Evolutionary conservation across 1,140 invertebrate genomes (phyloP).

Genomic region (Nephila pilipes): DNA sequence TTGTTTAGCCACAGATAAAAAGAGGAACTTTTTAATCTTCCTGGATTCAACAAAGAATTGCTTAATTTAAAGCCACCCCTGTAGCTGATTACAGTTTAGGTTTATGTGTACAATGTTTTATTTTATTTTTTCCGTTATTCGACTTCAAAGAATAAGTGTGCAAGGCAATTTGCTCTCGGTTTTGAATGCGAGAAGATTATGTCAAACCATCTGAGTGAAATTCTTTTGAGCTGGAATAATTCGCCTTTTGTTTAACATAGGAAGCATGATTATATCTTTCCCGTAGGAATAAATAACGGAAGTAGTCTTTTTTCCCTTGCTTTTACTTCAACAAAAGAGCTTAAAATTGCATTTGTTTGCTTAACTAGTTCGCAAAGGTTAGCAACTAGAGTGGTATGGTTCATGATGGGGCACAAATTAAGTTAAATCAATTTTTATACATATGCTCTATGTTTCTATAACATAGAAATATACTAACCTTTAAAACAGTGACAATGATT

Average conservation of each 20-base stretch:
- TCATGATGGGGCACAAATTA: no score
- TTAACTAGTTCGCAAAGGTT: no score
- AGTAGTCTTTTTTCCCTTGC: background rate
- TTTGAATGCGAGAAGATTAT: slow-evolving; percentile 60
- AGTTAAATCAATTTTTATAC: no score
- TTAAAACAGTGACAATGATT: no score
- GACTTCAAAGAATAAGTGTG: slow-evolving; percentile 20
- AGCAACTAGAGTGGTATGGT: no score
- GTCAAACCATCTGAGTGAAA: slow-evolving; percentile 48
- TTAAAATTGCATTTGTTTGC: background rate
- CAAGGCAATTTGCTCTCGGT: slow-evolving; percentile 62
- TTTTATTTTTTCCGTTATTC: slow-evolving; percentile 1
- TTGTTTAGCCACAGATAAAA: slow-evolving; percentile 54
- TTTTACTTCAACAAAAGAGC: slow-evolving; percentile 9
- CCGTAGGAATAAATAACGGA: slow-evolving; percentile 11
- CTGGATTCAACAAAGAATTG: slow-evolving; percentile 66
- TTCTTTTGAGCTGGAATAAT: slow-evolving; percentile 51
- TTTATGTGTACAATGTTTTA: background rate
- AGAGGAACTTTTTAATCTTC: slow-evolving; percentile 62
- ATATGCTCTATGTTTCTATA: no score
- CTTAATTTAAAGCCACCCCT: slow-evolving; percentile 64
- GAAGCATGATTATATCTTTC: background rate
- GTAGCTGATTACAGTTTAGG: slow-evolving; percentile 5
- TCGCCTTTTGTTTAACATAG: slow-evolving; percentile 39
- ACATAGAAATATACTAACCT: no score